Evolutionary conservation across 2,797 vertebrate species (phyloP).

Genomic region (Muraenolepis orangiensis): DNA sequence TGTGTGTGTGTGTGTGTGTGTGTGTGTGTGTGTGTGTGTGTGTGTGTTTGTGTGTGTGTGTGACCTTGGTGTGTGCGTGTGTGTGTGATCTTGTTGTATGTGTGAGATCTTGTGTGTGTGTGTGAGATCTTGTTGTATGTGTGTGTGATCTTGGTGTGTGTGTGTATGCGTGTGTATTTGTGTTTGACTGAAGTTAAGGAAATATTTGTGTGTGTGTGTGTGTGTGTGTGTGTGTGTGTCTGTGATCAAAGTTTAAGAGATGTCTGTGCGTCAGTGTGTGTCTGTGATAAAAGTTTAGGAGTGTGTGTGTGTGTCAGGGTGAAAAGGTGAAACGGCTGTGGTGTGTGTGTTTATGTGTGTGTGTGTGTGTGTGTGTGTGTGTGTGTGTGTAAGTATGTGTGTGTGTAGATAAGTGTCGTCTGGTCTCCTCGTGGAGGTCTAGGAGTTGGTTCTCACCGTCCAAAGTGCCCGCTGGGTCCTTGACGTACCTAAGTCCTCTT

Average conservation of each 20-base stretch:
- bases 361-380: constrained; percentile 13
- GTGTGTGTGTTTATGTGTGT: background rate
- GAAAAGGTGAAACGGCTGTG: background rate
- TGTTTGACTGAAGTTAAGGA: constrained; percentile 1
- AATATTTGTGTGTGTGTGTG: constrained; percentile 7
- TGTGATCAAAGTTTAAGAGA: too few relatives aligned
- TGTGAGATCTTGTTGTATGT: background rate
- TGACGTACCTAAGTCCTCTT: background rate
- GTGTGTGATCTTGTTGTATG: background rate
- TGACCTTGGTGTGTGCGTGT: background rate
- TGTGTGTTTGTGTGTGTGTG: background rate
- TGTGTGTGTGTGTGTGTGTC: constrained; percentile 14
- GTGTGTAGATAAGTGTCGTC: background rate
- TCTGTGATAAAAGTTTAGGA: background rate
- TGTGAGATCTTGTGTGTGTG: background rate
- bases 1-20: background rate
- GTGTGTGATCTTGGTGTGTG: background rate
- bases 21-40: constrained; percentile 8
- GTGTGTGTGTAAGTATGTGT: background rate
- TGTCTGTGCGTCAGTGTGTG: background rate
- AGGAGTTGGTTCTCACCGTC: background rate
- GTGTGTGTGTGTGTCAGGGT: background rate
- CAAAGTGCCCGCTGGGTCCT: background rate
- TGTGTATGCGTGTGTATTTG: background rate
- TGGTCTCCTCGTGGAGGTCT: constrained; percentile 11